Percentiles rank a stretch among this genome's conserved stretches.
Evolutionary conservation across 2,113 vertebrate species (phyloP).

Genomic region (Cairina moschata): DNA sequence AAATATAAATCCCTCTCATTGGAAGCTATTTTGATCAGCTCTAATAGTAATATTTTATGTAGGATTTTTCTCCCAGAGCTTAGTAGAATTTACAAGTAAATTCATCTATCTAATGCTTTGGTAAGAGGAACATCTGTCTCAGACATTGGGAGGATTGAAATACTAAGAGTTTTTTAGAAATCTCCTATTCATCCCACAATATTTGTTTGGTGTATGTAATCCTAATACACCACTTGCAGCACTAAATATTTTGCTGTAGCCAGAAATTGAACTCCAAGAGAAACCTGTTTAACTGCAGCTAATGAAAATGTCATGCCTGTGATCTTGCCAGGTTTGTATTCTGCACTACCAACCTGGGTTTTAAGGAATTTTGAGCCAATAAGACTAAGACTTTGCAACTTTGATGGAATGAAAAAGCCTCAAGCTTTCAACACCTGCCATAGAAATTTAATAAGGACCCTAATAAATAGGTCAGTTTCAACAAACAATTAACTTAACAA

Average conservation of each 20-base stretch:
- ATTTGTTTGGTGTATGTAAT: conserved; percentile 15
- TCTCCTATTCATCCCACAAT: conserved; percentile 1
- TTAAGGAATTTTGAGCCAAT: conserved; percentile 25
- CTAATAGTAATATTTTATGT: conserved; percentile 48
- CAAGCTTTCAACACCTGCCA: conserved; percentile 61
- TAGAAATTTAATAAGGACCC: conserved; percentile 61
- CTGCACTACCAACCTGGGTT: neutral
- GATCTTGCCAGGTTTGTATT: neutral
- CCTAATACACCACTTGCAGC: neutral
- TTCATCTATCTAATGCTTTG: conserved; percentile 24
- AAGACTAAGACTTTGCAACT: conserved; percentile 7
- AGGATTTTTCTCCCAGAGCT: conserved; percentile 44
- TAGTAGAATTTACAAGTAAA: conserved; percentile 19
- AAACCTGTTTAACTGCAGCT: conserved; percentile 37
- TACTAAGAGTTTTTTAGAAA: neutral
- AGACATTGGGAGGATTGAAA: conserved; percentile 1
- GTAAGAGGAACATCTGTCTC: conserved; percentile 55
- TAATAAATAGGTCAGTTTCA: conserved; percentile 66
- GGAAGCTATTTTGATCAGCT: conserved; percentile 47
- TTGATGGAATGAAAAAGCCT: conserved; percentile 55
- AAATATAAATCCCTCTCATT: conserved; percentile 46
- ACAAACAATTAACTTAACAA: conserved; percentile 58
- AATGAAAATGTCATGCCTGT: conserved; percentile 12
- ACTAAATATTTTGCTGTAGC: conserved; percentile 16
- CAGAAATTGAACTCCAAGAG: neutral